Evolutionary conservation across 2,113 vertebrate genomes (phyloP), one percentile per base, ranked within the genome.

Genomic region (Rafetus swinhoei): DNA sequence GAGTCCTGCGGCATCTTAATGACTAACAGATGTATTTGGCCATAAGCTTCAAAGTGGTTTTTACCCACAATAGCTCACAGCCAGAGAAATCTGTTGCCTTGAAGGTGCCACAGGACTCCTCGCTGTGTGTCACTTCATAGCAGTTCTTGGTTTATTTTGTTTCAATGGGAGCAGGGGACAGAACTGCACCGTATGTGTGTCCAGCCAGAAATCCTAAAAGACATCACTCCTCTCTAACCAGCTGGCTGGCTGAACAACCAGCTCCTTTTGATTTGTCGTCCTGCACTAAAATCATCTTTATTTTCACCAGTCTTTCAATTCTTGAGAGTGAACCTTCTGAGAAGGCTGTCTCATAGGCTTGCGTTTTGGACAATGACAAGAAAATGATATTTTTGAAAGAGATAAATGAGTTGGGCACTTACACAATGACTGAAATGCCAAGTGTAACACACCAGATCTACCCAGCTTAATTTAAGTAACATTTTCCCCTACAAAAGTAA

Each of bases 181-280:
- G 60, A 35, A 45, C 74, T 29, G 24, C 24, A 0, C 19, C 15
- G 22, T 45, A 1, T 2, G 57, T 3, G 32, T 39, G 35, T 32
- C 1, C 25, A 59, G 2, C 4, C 2, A 4, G 59, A 25, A 3
- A 8, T 1, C 29, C 65, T 74, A 11, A 1, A n/a, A 50, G 65
- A 56, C 3, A 0, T 24, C 9, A 50, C 83, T 59, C 27, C 2
- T 18, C 25, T 32, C 25, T 0, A 0, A 2, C 62, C 56, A 55
- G 27, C 56, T 0, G 0, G 1, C 82, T 0, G 0, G 3, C 69
- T 29, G 15, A 5, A 22, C 22, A 35, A 3, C 9, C 14, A 9
- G 4, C 39, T 85, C n/a, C 62, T 93, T 55, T 79, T 88, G 2
- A 6, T 88, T 80, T 52, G 15, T 21, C 82, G 45, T 1, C 25